Evolutionary conservation across 2,113 vertebrate species (phyloP).

Genomic region (Grammomys dolichurus): DNA sequence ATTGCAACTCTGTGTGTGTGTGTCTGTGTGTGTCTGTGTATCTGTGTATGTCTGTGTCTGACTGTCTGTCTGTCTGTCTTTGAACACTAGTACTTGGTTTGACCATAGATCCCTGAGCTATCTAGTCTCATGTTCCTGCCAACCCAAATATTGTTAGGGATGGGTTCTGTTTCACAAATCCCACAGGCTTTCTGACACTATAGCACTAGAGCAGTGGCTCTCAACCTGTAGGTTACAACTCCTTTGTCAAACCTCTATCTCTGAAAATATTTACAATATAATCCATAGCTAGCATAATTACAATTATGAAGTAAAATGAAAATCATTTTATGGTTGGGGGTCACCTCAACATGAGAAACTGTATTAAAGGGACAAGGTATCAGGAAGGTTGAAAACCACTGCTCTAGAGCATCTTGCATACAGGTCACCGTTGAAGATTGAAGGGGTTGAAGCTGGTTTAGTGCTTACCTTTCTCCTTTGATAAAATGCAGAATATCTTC

Average conservation of each 20-base stretch:
- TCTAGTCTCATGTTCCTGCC: too few species aligned
- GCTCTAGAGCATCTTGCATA: not conserved
- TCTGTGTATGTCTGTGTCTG: too few species aligned
- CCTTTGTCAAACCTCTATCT: not conserved
- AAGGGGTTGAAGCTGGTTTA: not conserved
- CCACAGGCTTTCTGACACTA: not conserved
- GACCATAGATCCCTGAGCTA: too few species aligned
- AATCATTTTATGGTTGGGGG: not conserved
- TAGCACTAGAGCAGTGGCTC: not conserved
- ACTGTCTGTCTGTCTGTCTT: too few species aligned
- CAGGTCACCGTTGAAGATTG: not conserved
- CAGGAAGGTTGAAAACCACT: not conserved
- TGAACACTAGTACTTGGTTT: too few species aligned
- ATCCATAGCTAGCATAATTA: not conserved
- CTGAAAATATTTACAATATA: not conserved
- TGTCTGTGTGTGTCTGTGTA: too few species aligned
- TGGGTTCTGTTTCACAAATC: not conserved
- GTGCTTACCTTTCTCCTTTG: not conserved
- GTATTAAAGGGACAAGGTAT: not conserved
- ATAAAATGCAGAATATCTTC: not conserved
- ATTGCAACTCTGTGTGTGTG: too few species aligned
- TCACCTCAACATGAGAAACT: not conserved
- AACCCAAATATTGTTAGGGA: not conserved
- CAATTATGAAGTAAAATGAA: not conserved
- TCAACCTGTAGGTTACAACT: not conserved